Percentiles rank a stretch among this genome's conserved stretches.
Conservation (phyloP, 2,113 vertebrate species). For the Scolopax mira region DNA sequence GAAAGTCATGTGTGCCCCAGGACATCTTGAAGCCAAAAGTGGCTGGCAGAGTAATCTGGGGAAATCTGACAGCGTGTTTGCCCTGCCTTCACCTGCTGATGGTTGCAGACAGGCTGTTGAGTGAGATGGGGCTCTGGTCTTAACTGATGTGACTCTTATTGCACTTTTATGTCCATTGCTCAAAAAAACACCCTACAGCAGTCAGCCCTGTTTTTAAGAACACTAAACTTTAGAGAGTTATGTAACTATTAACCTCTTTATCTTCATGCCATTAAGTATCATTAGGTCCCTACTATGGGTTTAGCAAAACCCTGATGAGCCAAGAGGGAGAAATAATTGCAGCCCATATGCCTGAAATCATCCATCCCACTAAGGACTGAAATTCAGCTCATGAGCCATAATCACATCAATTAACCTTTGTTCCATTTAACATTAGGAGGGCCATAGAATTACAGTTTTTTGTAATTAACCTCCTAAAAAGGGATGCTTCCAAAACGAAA, state of each 20-base stretch:
- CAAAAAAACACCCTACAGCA: neutral
- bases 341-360: constrained; percentile 40
- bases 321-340: constrained; percentile 54
- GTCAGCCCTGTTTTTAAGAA: neutral
- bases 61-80: neutral
- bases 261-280: constrained; percentile 33
- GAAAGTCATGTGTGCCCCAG: neutral
- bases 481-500: constrained; percentile 35
- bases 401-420: constrained; percentile 64
- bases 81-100: neutral
- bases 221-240: constrained; percentile 3
- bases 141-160: neutral
- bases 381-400: constrained; percentile 32
- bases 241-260: neutral
- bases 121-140: neutral
- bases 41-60: neutral
- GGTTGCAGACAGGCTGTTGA: neutral
- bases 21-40: neutral
- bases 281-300: constrained; percentile 27
- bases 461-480: constrained; percentile 52
- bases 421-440: constrained; percentile 42
- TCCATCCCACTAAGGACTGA: constrained; percentile 48
- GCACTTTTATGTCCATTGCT: neutral
- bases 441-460: constrained; percentile 37
- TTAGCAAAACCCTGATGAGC: constrained; percentile 24